These are phyloP conservation scores for Betta splendens DNA, from an alignment of 2,797 vertebrate genomes.

Conservation along the genomic window DNA sequence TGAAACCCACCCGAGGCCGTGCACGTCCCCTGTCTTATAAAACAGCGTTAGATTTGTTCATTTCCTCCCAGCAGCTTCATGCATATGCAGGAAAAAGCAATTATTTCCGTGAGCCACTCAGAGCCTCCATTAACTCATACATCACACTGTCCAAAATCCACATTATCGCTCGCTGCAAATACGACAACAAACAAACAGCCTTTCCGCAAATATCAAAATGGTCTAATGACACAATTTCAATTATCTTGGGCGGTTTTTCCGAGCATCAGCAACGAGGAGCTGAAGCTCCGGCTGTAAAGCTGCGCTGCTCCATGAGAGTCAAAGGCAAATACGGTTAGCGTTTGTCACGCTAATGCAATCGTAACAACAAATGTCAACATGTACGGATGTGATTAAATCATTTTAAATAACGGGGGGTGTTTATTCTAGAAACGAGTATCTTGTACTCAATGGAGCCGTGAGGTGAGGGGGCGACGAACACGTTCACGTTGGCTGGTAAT, in stretches of 20 bases:
- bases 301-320: constrained; percentile 10
- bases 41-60: constrained; percentile 37
- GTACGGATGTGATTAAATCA: constrained; percentile 24
- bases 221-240: constrained; percentile 55
- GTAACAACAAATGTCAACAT: constrained; percentile 38
- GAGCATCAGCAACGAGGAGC: constrained; percentile 7
- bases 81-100: constrained; percentile 43
- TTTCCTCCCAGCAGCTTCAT: constrained; percentile 29
- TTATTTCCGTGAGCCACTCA: constrained; percentile 52
- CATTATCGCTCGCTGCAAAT: constrained; percentile 56
- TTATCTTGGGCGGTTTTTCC: constrained; percentile 36
- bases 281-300: constrained; percentile 27
- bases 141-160: constrained; percentile 44
- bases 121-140: constrained; percentile 53
- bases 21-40: constrained; percentile 26
- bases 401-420: constrained; percentile 21
- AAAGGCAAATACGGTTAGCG: constrained; percentile 37
- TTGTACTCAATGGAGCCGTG: constrained; percentile 24
- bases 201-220: constrained; percentile 48
- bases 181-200: constrained; percentile 49
- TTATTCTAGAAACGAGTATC: constrained; percentile 22
- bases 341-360: constrained; percentile 24
- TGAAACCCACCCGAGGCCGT: constrained; percentile 27
- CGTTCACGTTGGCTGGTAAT: constrained; percentile 34
- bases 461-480: constrained; percentile 18